Evolutionary conservation across 2,797 vertebrate species (phyloP).

Genomic region (Etheostoma nigrum): DNA sequence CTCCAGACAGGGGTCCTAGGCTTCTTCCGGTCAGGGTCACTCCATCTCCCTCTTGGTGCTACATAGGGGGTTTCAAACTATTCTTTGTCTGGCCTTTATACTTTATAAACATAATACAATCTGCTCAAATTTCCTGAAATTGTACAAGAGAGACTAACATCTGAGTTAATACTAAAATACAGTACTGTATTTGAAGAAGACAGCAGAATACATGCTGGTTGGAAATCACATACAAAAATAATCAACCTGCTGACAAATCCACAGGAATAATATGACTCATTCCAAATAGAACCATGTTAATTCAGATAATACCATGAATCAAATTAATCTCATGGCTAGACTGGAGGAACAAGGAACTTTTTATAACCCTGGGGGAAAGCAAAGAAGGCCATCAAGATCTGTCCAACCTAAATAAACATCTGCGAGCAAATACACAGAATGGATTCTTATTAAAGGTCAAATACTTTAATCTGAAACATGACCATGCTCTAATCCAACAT

Average conservation of each 20-base stretch:
- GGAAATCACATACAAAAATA: slow-evolving; percentile 4
- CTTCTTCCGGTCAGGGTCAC: too few relatives aligned
- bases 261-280: slow-evolving; percentile 45
- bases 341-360: slow-evolving; percentile 38
- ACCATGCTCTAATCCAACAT: slow-evolving; percentile 59
- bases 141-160: neutral
- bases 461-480: slow-evolving; percentile 62
- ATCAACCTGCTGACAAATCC: slow-evolving; percentile 8
- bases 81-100: too few relatives aligned
- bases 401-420: slow-evolving; percentile 68
- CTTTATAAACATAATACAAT: neutral
- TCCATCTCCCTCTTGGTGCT: too few relatives aligned
- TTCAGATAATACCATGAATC: slow-evolving; percentile 53
- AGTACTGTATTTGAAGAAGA: neutral
- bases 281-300: slow-evolving; percentile 53
- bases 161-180: neutral
- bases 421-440: slow-evolving; percentile 60
- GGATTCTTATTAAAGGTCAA: slow-evolving; percentile 69
- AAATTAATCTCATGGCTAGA: slow-evolving; percentile 59
- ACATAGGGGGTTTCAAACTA: too few relatives aligned
- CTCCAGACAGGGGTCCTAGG: too few relatives aligned
- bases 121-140: neutral
- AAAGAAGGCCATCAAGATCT: slow-evolving; percentile 37
- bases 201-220: neutral
- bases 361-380: slow-evolving; percentile 43